phyloP scores from a whole-genome alignment of 2,113 vertebrate species.

The Platysteira castanea region DNA sequence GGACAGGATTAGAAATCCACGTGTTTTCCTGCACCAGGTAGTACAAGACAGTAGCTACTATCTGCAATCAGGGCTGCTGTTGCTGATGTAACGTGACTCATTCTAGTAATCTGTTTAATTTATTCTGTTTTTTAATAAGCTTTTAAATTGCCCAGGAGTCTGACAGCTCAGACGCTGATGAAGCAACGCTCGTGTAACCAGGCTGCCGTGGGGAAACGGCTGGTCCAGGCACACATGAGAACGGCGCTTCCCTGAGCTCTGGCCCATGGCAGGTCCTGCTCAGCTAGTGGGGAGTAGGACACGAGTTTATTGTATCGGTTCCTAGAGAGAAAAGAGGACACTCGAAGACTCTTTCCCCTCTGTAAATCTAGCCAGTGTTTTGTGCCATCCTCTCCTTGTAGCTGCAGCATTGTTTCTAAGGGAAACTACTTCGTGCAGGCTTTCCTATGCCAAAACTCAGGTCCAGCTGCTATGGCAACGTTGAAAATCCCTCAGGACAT shows the following conservation, averaged over 20 bases:
- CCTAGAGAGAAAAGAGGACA: not conserved
- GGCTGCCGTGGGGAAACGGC: accelerated
- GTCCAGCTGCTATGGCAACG: slow-evolving; percentile 34
- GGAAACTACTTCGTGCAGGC: not conserved
- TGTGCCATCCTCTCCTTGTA: not conserved
- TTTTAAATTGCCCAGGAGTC: not conserved
- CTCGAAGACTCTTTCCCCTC: not conserved
- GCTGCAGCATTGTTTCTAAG: slow-evolving; percentile 11
- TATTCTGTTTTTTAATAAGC: slow-evolving; percentile 10
- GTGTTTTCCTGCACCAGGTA: not conserved
- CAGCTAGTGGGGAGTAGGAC: not conserved
- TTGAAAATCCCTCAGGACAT: not conserved
- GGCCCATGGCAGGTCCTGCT: not conserved
- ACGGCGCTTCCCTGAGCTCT: accelerated
- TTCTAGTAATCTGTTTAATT: not conserved
- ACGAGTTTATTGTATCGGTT: not conserved
- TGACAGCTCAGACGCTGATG: not conserved
- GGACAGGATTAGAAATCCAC: not conserved
- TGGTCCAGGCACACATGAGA: not conserved
- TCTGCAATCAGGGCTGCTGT: not conserved
- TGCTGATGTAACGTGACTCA: not conserved
- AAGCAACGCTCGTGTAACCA: not conserved
- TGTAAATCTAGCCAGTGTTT: not conserved
- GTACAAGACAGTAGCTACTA: not conserved
- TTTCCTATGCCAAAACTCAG: slow-evolving; percentile 20